Percentiles rank a stretch among this genome's conserved stretches.
phyloP scores from a whole-genome alignment of 2,888 invertebrate genomes.

The Ceraclea dissimilis region DNA sequence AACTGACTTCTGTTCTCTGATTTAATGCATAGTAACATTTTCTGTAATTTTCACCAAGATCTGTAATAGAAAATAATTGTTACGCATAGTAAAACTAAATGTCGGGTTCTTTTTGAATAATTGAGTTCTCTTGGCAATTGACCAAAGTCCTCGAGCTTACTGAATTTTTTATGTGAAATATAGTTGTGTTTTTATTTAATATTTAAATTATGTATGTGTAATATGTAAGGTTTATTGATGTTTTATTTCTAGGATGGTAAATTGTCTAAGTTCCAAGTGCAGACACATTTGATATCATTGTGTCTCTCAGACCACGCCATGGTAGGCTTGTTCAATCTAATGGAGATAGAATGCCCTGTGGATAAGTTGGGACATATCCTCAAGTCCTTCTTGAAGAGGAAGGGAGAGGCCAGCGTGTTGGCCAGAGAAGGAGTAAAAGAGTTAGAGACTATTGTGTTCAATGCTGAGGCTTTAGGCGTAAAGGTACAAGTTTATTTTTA shows the following conservation, averaged over 20 bases:
- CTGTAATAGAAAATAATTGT: too few species aligned
- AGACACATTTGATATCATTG: slow-evolving; percentile 58
- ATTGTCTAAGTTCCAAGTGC: slow-evolving; percentile 61
- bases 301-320: slow-evolving; percentile 63
- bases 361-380: slow-evolving; percentile 55
- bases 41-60: too few species aligned
- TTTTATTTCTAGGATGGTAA: slow-evolving; percentile 46
- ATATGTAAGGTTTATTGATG: too few species aligned
- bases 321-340: slow-evolving; percentile 53
- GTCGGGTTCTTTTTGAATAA: too few species aligned
- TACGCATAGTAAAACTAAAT: too few species aligned
- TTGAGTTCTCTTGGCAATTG: too few species aligned
- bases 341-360: slow-evolving; percentile 59
- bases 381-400: slow-evolving; percentile 57
- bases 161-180: too few species aligned
- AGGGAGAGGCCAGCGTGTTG: slow-evolving; percentile 56
- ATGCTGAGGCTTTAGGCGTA: slow-evolving; percentile 68
- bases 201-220: too few species aligned
- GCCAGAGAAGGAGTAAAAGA: slow-evolving; percentile 68
- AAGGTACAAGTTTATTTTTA: slow-evolving; percentile 55
- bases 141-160: too few species aligned
- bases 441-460: slow-evolving; percentile 62
- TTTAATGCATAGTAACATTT: too few species aligned
- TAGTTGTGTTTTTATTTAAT: too few species aligned
- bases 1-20: too few species aligned